Conservation (phyloP, 2,888 invertebrate species). For the Athrips mouffetella region DNA sequence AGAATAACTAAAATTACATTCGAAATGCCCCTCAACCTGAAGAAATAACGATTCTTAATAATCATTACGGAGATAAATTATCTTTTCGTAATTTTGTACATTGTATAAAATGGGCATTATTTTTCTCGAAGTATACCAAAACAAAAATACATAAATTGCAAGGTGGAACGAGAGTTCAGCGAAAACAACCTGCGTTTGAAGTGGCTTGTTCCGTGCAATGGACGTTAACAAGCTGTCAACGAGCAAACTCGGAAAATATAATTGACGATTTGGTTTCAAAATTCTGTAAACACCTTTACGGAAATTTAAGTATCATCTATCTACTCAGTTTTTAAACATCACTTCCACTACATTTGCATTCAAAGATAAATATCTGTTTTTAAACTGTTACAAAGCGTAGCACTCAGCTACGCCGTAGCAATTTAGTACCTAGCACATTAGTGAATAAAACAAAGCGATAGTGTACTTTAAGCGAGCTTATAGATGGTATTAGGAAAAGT, state of each 20-base stretch:
- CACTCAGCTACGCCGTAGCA: conserved; percentile 9
- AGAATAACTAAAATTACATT: too few species aligned
- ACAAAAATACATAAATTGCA: conserved; percentile 28
- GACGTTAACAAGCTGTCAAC: conserved; percentile 55
- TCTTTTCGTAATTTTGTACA: too few species aligned
- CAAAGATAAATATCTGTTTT: conserved; percentile 2
- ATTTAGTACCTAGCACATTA: conserved; percentile 6
- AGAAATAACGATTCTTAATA: too few species aligned
- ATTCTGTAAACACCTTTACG: conserved; percentile 1
- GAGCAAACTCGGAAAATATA: conserved; percentile 28
- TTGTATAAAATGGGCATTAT: background rate
- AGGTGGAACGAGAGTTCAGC: conserved; percentile 39
- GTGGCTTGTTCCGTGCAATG: conserved; percentile 43
- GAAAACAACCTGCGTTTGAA: conserved; percentile 50
- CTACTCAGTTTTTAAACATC: background rate
- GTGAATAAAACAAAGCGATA: background rate
- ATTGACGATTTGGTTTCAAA: conserved; percentile 24
- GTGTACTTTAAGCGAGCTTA: background rate
- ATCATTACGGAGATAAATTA: too few species aligned
- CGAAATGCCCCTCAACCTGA: too few species aligned
- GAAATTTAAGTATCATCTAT: background rate
- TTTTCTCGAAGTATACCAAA: background rate
- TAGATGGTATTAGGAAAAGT: too few species aligned
- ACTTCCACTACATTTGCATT: background rate
- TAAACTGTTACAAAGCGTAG: background rate